Conservation (phyloP, 2,113 vertebrate genomes). For the Erythrocercus mccallii region DNA sequence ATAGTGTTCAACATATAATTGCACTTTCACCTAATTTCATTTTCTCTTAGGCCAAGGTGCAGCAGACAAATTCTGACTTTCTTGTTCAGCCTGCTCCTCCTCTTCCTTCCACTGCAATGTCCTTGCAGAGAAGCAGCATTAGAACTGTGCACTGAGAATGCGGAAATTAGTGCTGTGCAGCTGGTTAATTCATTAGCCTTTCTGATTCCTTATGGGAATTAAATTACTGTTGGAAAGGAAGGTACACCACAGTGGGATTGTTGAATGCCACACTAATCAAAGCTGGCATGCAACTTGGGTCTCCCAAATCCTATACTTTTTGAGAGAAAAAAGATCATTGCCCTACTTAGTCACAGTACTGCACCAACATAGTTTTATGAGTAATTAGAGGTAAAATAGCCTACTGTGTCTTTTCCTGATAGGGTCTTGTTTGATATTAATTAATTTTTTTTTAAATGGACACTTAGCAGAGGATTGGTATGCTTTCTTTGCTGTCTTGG, state of each 20-base stretch:
- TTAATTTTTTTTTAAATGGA: not conserved
- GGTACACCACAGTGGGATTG: not conserved
- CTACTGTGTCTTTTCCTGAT: not conserved
- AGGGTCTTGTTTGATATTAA: slow-evolving; percentile 19
- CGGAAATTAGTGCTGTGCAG: not conserved
- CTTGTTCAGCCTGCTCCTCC: not conserved
- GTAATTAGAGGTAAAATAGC: not conserved
- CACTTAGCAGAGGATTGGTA: not conserved
- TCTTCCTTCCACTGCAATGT: not conserved
- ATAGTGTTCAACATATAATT: not conserved
- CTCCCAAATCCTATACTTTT: not conserved
- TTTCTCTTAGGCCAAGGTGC: not conserved
- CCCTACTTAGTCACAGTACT: slow-evolving; percentile 6
- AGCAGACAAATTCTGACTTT: not conserved
- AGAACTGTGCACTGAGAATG: not conserved
- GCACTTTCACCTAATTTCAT: not conserved
- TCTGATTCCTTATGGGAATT: not conserved
- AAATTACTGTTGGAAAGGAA: not conserved
- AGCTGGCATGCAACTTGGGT: not conserved
- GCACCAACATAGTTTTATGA: not conserved
- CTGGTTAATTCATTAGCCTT: slow-evolving; percentile 18
- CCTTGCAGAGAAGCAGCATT: not conserved
- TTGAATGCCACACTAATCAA: not conserved
- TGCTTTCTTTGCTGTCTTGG: not conserved
- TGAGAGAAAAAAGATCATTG: not conserved